Percentiles rank a stretch among this genome's conserved stretches.
Conservation (phyloP, 1,140 invertebrate genomes). For the Eumeta japonica region DNA sequence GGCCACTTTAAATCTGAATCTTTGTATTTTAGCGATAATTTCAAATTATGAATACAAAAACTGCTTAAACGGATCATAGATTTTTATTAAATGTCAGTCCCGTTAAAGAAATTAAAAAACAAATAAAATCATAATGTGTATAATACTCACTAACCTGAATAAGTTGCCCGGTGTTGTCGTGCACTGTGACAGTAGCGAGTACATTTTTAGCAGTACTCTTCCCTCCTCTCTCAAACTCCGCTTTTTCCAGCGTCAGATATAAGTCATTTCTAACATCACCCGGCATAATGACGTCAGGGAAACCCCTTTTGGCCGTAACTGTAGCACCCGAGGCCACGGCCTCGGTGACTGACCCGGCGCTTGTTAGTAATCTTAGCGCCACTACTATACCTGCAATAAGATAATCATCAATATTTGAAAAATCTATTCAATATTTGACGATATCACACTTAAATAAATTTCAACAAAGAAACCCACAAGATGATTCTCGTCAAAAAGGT, state of each 20-base stretch:
- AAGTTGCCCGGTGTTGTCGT: conserved; percentile 76
- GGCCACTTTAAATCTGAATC: no score
- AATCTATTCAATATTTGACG: no score
- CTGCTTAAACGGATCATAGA: no score
- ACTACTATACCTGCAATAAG: conserved; percentile 45
- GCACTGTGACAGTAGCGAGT: conserved; percentile 77
- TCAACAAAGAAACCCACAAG: no score
- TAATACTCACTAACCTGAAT: conserved; percentile 68
- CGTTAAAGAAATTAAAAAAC: no score
- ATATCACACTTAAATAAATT: no score
- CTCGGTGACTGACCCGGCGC: conserved; percentile 38
- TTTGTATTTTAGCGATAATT: no score
- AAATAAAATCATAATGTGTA: no score
- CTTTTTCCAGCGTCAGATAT: conserved; percentile 83
- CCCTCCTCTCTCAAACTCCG: conserved; percentile 91
- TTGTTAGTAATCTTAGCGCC: conserved; percentile 38
- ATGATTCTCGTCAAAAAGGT: no score
- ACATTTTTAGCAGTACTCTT: conserved; percentile 95
- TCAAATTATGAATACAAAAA: no score
- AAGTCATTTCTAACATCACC: conserved; percentile 94
- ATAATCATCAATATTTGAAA: conserved; percentile 5
- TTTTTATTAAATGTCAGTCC: no score
- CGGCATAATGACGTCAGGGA: conserved; percentile 94
- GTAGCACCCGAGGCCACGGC: conserved; percentile 65
- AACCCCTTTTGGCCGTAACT: conserved; percentile 85